A percentile compares a stretch with the other conserved stretches of the same genome.
Conservation (phyloP, 2,113 vertebrate species). For the pig (Sus scrofa) region T2T-Sscrofa CM000812.6:231366001-231366500, state of each 20-base stretch:
- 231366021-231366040: background rate
- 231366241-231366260: conserved; percentile 18
- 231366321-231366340: background rate
- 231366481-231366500: background rate
- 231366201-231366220: background rate
- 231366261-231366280: background rate
- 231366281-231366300: conserved; percentile 37
- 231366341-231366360: background rate
- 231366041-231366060: background rate
- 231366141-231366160: background rate
- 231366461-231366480: background rate
- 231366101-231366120: background rate
- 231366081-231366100: background rate
- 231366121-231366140: background rate
- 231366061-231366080: background rate
- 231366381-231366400: background rate
- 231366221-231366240: background rate
- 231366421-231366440: background rate
- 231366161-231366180: background rate
- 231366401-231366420: background rate
- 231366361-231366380: background rate
- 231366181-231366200: background rate
- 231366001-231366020: background rate
- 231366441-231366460: background rate
- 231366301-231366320: background rate